Base-by-base conservation (phyloP, 2,797 vertebrate genomes). In the Chloroceryle amazona region DNA sequence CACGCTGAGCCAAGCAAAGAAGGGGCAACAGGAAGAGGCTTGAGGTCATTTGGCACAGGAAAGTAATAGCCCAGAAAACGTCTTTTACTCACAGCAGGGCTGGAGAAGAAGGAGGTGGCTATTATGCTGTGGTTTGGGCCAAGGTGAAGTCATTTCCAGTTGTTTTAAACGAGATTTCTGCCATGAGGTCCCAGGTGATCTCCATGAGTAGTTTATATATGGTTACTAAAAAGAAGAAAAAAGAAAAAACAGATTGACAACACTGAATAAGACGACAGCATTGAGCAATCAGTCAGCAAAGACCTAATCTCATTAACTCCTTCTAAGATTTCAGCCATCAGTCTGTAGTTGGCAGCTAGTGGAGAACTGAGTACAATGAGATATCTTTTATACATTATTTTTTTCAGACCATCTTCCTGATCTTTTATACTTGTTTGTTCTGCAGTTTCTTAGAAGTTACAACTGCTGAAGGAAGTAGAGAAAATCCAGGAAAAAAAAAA, bases 301-400 rank as follows among this genome's bases (percentile, higher is more conserved):
- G 60, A 85, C 49, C 16, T 62, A 68, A 92, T 93, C 83, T 75
- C 93, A 94, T 96, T 96, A 96, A 96, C 60, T 82, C 29, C 66
- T 76, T 37, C 89, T 74, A 85, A 90, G 86, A 78, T 92, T 95
- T 81, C 84, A 94, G 65, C 44, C 7, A 1, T 90, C 66, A 81
- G 57, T 51, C 79, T 91, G 54, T 47, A 88, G 63, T 75, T 71
- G 41, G 47, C 66, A 86, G 83, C 65, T 80, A 76, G 4, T 4
- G 28, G 42, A 84, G 57, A 95, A 75, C 87, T 55, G 71, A 93
- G 23, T 58, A 92, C 81, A 95, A 93, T 82, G 61, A 90, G 44
- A 55, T 47, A 84, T 82, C 86, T 91, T 96, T 96, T 81, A 81
- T 95, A 83, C 44, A 79, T 94, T 82, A 90, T 91, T 96, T 96